Percentiles rank a stretch among this genome's conserved stretches.
Conservation (phyloP, 1,140 invertebrate genomes). For the Cecropterus lyciades region DNA sequence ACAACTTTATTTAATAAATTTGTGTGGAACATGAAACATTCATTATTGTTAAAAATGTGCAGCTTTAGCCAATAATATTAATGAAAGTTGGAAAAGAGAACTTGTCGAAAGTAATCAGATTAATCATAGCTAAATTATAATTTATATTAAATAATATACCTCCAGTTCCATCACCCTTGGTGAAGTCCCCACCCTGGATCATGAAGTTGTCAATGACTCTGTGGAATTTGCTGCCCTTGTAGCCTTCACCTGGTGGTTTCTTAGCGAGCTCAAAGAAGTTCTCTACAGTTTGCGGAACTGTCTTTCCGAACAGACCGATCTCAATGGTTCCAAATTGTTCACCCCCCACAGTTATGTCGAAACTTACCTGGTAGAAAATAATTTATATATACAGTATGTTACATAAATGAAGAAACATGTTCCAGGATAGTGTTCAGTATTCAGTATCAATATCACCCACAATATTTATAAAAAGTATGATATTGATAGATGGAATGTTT, state of each 20-base stretch:
- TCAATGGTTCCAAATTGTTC: conserved; percentile 91
- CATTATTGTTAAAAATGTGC: no score
- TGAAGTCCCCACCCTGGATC: conserved; percentile 98
- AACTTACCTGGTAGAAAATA: conserved; percentile 91
- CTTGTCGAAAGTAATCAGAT: no score
- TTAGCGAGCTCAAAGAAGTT: conserved; percentile 96
- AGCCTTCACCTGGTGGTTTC: conserved; percentile 91
- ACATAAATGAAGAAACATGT: no score
- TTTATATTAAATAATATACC: conserved; percentile 78
- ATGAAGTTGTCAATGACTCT: conserved; percentile 97
- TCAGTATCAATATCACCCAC: no score
- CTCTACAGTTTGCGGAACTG: conserved; percentile 96
- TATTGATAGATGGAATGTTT: no score
- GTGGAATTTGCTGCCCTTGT: conserved; percentile 96
- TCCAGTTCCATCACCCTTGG: conserved; percentile 96
- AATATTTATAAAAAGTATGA: no score
- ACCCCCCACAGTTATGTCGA: conserved; percentile 96
- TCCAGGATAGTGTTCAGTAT: no score
- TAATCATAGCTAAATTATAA: no score
- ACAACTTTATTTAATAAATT: no score
- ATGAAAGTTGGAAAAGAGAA: no score
- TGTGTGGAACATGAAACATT: no score
- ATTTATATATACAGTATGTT: conserved; percentile 5
- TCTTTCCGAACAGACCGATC: conserved; percentile 97
- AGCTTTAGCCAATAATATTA: no score